Conservation (phyloP, 2,113 vertebrate species). For the Heptranchias perlo region DNA sequence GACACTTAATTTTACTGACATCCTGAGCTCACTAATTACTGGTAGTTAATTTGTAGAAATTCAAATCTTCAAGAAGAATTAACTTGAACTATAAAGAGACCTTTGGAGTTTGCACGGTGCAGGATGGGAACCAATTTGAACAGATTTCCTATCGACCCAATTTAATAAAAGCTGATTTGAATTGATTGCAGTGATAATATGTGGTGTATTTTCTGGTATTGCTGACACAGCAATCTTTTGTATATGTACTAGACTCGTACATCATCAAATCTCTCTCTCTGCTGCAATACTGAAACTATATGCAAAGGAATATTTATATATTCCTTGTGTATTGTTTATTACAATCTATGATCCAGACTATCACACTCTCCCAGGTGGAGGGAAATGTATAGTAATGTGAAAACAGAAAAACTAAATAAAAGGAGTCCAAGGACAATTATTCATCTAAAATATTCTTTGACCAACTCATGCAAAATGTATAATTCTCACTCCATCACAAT, state of each 20-base stretch:
- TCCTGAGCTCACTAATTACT: background rate
- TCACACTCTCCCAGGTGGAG: background rate
- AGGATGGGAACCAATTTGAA: background rate
- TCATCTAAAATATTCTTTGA: background rate
- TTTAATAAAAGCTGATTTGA: slow-evolving; percentile 3
- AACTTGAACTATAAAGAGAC: background rate
- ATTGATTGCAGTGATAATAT: background rate
- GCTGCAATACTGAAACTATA: background rate
- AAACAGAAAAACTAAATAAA: background rate
- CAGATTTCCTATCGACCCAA: background rate
- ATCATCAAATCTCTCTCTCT: background rate
- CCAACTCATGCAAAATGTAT: background rate
- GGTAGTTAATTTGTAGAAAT: background rate
- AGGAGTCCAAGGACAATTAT: background rate
- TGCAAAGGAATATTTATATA: background rate
- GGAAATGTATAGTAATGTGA: background rate
- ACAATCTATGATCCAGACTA: background rate
- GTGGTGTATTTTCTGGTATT: background rate
- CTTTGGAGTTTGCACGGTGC: background rate
- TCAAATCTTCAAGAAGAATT: slow-evolving; percentile 14
- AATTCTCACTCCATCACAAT: background rate
- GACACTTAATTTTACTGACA: slow-evolving; percentile 7
- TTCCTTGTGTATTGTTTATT: background rate
- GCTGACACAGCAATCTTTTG: background rate
- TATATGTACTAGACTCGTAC: background rate